Conservation (phyloP, 2,888 invertebrate species). For the Hirtodrosophila confusa region DNA sequence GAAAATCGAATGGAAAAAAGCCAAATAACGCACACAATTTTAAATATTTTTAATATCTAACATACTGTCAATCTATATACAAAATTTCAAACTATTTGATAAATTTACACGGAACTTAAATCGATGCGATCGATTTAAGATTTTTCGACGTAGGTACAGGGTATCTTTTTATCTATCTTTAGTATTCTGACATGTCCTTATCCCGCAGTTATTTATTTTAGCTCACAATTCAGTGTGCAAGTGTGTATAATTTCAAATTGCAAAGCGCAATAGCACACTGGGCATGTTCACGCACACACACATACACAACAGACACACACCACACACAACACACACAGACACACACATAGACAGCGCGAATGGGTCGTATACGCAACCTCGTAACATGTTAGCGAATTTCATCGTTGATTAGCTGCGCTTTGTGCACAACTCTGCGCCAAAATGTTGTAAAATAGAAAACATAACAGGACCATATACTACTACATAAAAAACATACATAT, state of each 20-base stretch:
- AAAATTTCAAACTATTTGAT: too few relatives aligned
- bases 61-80: too few relatives aligned
- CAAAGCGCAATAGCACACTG: constrained; percentile 10
- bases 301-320: background rate
- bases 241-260: constrained; percentile 43
- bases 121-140: too few relatives aligned
- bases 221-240: constrained; percentile 14
- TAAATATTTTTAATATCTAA: too few relatives aligned
- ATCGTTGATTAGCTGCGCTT: constrained; percentile 64
- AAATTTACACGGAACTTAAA: too few relatives aligned
- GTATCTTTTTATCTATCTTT: background rate
- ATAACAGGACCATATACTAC: constrained; percentile 1
- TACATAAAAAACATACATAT: too few relatives aligned
- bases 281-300: constrained; percentile 1
- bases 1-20: too few relatives aligned
- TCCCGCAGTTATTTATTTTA: constrained; percentile 16
- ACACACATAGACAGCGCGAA: constrained; percentile 5
- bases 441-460: constrained; percentile 15
- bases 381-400: constrained; percentile 50
- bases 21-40: too few relatives aligned
- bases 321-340: background rate
- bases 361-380: constrained; percentile 56
- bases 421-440: constrained; percentile 34
- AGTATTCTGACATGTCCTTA: background rate
- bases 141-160: background rate